Evolutionary conservation across 2,113 vertebrate genomes (phyloP), one percentile per base, ranked within the genome.

Genomic region (Gadus macrocephalus): DNA sequence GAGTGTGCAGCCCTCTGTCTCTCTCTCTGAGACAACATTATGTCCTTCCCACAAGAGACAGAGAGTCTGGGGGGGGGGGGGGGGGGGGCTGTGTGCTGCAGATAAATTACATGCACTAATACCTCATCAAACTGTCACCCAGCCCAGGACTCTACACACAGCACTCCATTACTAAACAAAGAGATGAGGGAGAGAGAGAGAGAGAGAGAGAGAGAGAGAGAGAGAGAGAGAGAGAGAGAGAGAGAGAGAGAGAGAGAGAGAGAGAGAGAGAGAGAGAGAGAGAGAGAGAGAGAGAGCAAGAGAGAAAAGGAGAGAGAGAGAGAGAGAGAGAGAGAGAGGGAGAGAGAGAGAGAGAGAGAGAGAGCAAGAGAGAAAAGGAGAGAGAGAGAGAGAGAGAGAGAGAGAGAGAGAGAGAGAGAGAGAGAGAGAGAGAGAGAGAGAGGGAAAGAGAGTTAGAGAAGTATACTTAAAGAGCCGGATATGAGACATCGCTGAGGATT

Each of bases 51-150:
- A 38, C 73, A 67, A 81, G 74, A 83, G 83, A 84, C 75, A 79
- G 60, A 64, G 67, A 79, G 80, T 87, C 83, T 82, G 78, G 73
- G 62, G 28, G 28, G 68, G 77, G 71, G 70, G 35, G 27, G 76
- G 75, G 71, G 70, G 35, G 27, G 63, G 31, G 79, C 71, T 49
- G 31, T 4, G 68, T 76, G 2, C 71, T 78, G 77, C 74, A 70
- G 64, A 82, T 89, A 86, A 91, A 90, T 87, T 80, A 85, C 67
- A 64, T 42, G 1, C 12, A 56, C 69, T 80, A 89, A 87, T 86
- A 76, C 80, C 79, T 88, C 84, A 86, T 89, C 82, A 87, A 86
- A 81, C 75, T 88, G 87, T 85, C 88, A 84, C 66, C 17, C 66
- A 22, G 76, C 63, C 9, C 22, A 66, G 82, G 77, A 75, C 77